Base-by-base conservation (phyloP, 2,797 vertebrate genomes). In the Pantherophis alleghaniensis region DNA sequence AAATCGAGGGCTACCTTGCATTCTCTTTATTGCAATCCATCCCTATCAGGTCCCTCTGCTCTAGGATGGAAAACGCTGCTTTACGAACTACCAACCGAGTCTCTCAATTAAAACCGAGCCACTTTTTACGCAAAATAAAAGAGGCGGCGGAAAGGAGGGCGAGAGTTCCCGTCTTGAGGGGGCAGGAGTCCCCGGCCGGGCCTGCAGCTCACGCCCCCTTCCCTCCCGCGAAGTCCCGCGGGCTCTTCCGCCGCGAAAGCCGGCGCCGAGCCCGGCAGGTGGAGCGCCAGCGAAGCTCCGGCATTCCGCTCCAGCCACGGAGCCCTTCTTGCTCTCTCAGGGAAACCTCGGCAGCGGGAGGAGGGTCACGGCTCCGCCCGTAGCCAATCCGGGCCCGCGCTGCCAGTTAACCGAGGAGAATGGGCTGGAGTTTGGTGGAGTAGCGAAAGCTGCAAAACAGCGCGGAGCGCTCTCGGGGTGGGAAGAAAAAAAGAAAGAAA, bases 381-480 rank as follows among this genome's bases (percentile, higher is more conserved):
- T 94, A 98, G 97, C 98, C 98, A 98, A 98, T 98, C 97, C 94
- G 95, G 93, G 95, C 95, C 95, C 94, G 96, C 95, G 97, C 97
- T 97, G 97, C 96, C 96, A 97, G 96, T 97, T 97, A 97, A 96
- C 97, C 94, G 97, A 96, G 97, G 97, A 97, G 97, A 98, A 98
- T 98, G 97, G 98, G 97, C 97, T 96, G 98, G 96, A 97, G 97
- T 97, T 97, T 92, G 96, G 97, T 94, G 97, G 96, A 97, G 74
- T 83, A 83, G 74, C 20, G 24, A 83, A 97, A 97, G 97, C 97
- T 94, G 96, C 96, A 92, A 66, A 96, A 95, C 96, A 92, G 96
- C 90, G 97, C 94, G 97, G 96, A 97, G 97, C 16, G 61, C 93
- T 95, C 96, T 95, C 53, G 94, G 96, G 96, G 97, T 95, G 96